These are phyloP conservation scores for Myiotriccus ornatus DNA, from an alignment of 2,797 vertebrate genomes.

Conservation along the genomic window DNA sequence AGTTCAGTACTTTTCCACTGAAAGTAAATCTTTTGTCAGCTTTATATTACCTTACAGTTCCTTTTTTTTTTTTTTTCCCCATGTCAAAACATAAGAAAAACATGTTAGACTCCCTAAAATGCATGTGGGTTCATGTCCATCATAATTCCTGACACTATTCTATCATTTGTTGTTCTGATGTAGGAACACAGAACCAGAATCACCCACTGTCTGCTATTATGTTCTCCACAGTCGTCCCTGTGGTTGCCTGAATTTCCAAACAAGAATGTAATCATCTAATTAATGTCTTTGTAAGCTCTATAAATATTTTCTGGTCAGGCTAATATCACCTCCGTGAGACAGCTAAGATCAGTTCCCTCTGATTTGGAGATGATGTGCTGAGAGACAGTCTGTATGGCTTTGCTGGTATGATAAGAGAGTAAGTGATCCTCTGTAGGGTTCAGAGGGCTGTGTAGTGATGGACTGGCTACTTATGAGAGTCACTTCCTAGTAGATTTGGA, in stretches of 20 bases:
- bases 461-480: neutral
- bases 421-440: rapidly evolving
- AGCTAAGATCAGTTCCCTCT: neutral
- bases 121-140: neutral
- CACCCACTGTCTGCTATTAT: rapidly evolving
- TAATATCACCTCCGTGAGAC: neutral
- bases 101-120: neutral
- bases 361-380: neutral
- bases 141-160: neutral
- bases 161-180: neutral
- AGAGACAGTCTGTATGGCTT: neutral
- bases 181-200: neutral
- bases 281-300: neutral
- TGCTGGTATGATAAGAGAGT: neutral
- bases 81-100: neutral
- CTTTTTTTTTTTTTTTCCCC: neutral
- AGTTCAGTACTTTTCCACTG: neutral
- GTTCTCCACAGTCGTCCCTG: neutral
- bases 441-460: neutral
- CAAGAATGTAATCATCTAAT: neutral
- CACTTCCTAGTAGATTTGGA: neutral
- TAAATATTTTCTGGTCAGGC: neutral
- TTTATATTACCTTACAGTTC: neutral
- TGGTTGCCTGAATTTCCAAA: neutral
- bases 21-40: neutral